phyloP scores from a whole-genome alignment of 1,140 invertebrate genomes.

The Cepaea nemoralis region DNA sequence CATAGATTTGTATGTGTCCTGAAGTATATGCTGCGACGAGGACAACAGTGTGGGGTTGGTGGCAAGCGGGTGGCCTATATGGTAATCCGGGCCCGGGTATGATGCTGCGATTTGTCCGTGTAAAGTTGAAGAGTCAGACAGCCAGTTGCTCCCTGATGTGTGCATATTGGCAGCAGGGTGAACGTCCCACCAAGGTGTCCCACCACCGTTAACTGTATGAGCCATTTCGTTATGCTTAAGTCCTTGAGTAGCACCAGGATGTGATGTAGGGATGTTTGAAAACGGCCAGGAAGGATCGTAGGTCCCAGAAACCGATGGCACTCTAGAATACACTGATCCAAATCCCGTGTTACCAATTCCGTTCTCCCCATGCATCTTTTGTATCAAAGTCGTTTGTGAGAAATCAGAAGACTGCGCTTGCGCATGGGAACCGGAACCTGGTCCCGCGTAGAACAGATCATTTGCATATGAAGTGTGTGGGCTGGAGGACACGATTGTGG shows the following conservation, averaged over 20 bases:
- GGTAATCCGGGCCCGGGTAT: slow-evolving; percentile 87
- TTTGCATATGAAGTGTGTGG: slow-evolving; percentile 55
- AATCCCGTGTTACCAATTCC: slow-evolving; percentile 73
- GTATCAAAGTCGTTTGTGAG: slow-evolving; percentile 73
- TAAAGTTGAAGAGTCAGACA: slow-evolving; percentile 73
- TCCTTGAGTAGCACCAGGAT: slow-evolving; percentile 75
- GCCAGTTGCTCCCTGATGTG: slow-evolving; percentile 60
- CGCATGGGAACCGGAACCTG: neutral
- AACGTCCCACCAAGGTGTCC: slow-evolving; percentile 88
- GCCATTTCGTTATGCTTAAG: slow-evolving; percentile 74
- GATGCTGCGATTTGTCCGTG: slow-evolving; percentile 77
- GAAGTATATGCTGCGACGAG: slow-evolving; percentile 87
- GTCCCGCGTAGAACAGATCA: slow-evolving; percentile 66
- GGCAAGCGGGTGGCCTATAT: slow-evolving; percentile 84
- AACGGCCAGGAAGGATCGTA: slow-evolving; percentile 91
- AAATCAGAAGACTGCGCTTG: neutral
- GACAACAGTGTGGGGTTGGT: slow-evolving; percentile 84
- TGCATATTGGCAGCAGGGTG: slow-evolving; percentile 73
- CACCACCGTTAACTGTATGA: slow-evolving; percentile 70
- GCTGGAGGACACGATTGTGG: slow-evolving; percentile 50
- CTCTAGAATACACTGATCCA: slow-evolving; percentile 85
- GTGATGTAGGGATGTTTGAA: slow-evolving; percentile 74
- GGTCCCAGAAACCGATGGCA: slow-evolving; percentile 74
- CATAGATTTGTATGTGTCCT: slow-evolving; percentile 97
- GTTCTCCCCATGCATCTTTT: slow-evolving; percentile 80